Base-by-base conservation (phyloP, 2,113 vertebrate genomes). In the Lagopus leucura region DNA sequence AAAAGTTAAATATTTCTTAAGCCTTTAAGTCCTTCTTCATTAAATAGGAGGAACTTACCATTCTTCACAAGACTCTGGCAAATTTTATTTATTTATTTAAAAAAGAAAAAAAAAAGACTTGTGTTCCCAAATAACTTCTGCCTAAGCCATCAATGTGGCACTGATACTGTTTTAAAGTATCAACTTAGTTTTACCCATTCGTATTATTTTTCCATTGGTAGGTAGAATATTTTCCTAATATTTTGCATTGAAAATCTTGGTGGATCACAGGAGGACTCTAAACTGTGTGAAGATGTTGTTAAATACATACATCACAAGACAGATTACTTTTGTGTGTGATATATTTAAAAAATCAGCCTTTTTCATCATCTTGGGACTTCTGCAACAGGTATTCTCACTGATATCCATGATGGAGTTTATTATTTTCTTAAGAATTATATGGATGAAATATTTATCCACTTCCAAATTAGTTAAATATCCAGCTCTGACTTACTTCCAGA, bases 1-100 rank as follows among this genome's bases (percentile, higher is more conserved):
- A 90, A 82, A 89, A 87, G 24, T 30, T 34, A 45, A 86, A 38
- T 74, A 48, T 73, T 82, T 77, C 55, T 52, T 73, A 86, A 63
- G 73, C 70, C 45, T 63, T 86, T 61, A 52, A 86, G 52, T 30
- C 43, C 21, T 71, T 82, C 30, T 88, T 94, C 48, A 73, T 78
- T 89, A 82, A 48, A 80, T 85, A 2, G 0, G 13, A 79, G 19
- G 66, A 92, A 54, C 30, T 76, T 71, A 5, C 45, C 64, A 80
- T 86, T 57, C 32, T 86, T 82, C 67, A 67, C 3, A 74, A 80
- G 38, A 58, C 25, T 77, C 13, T 63, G 50, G 42, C 11, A 90
- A 38, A 82, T 73, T 65, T 45, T 80, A 28, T 7, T 75, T 87
- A 84, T 87, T 38, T 38, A 38, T 38, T 77, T 6, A 55, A 72